phyloP scores from a whole-genome alignment of 2,888 invertebrate genomes.

The Rhamnusium bicolor region DNA sequence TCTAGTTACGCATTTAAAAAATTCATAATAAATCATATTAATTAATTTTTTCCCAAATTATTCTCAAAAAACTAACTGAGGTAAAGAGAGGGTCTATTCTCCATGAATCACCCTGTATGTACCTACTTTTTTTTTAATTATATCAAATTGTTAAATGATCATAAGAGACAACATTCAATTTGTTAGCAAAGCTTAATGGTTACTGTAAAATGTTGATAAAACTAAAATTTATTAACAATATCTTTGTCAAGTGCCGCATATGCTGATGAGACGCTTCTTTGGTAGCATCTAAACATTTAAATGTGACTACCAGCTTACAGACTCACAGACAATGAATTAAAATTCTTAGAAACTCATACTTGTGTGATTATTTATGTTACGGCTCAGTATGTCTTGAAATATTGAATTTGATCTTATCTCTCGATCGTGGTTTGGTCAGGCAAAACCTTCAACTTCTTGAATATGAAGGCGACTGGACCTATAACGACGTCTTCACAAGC shows the following conservation, averaged over 20 bases:
- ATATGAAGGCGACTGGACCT: neutral
- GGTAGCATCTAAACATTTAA: slow-evolving; percentile 8
- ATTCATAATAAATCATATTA: too few species aligned
- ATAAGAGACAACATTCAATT: too few species aligned
- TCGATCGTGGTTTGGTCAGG: slow-evolving; percentile 52
- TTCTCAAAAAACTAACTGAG: too few species aligned
- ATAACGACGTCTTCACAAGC: neutral
- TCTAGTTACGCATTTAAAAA: too few species aligned
- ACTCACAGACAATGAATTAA: slow-evolving; percentile 61
- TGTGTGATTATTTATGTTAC: slow-evolving; percentile 64
- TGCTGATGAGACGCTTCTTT: neutral
- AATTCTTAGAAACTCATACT: slow-evolving; percentile 66
- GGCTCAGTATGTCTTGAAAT: slow-evolving; percentile 61
- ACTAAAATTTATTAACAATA: neutral
- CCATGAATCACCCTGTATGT: too few species aligned
- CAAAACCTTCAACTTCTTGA: slow-evolving; percentile 29
- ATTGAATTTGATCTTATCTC: slow-evolving; percentile 65
- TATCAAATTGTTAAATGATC: too few species aligned
- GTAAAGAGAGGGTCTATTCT: too few species aligned
- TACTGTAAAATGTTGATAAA: neutral
- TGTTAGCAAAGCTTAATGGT: too few species aligned
- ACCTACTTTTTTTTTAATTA: neutral
- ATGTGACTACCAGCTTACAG: slow-evolving; percentile 57
- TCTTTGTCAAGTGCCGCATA: neutral
- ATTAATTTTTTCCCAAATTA: too few species aligned